A percentile compares a stretch with the other conserved stretches of the same genome.
phyloP scores from a whole-genome alignment of 2,113 vertebrate genomes.

The Nettapus auritus region DNA sequence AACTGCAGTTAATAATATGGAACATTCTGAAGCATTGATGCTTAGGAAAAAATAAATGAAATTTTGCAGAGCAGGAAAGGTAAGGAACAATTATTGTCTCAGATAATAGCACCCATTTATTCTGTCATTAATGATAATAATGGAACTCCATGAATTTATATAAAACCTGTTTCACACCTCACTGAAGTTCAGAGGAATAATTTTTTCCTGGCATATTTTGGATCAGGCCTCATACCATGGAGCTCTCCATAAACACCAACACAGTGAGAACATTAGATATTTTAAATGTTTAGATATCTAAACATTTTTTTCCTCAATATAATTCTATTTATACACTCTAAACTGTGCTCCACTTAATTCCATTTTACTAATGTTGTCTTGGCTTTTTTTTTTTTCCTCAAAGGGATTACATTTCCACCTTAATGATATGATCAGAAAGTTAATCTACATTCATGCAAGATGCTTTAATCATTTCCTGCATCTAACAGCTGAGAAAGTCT shows the following conservation, averaged over 20 bases:
- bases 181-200: background rate
- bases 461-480: background rate
- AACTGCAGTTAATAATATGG: background rate
- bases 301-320: background rate
- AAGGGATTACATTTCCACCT: background rate
- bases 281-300: background rate
- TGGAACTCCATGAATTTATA: background rate
- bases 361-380: background rate
- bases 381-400: background rate
- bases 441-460: background rate
- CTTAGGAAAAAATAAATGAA: background rate
- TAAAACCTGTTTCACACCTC: background rate
- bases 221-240: background rate
- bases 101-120: background rate
- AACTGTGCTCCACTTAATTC: background rate
- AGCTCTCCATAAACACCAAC: background rate
- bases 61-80: background rate
- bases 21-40: background rate
- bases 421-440: constrained; percentile 2
- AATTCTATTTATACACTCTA: background rate
- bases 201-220: rapidly evolving
- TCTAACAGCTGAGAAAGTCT: background rate
- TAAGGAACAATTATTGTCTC: background rate
- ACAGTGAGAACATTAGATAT: background rate
- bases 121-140: background rate